These are phyloP conservation scores for Noctua fimbriata DNA, from an alignment of 2,888 invertebrate genomes.

Conservation along the genomic window DNA sequence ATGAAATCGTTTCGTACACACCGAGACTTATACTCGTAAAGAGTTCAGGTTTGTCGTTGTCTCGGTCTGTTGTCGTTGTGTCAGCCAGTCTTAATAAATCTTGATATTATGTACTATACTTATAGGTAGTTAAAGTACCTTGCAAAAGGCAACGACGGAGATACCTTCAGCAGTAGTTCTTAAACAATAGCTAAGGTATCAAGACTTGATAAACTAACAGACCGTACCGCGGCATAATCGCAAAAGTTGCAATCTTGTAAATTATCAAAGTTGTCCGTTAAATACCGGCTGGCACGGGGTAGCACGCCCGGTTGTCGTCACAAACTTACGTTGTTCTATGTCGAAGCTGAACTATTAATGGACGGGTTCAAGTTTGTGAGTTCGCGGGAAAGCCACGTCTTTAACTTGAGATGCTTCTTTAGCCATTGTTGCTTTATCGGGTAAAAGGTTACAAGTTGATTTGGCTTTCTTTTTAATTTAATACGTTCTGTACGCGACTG, in stretches of 20 bases:
- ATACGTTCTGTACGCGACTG: not conserved
- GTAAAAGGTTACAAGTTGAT: conserved; percentile 1
- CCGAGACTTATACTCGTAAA: not conserved
- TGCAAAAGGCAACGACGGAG: not conserved
- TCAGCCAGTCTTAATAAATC: not conserved
- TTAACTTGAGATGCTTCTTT: conserved; percentile 32
- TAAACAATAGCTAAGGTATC: not conserved
- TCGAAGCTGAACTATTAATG: conserved; percentile 54
- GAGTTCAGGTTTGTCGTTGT: not conserved
- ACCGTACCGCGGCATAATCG: conserved; percentile 13
- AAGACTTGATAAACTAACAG: conserved; percentile 15
- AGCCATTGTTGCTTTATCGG: conserved; percentile 28
- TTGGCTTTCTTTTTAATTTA: conserved; percentile 1
- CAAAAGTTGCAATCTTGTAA: conserved; percentile 54
- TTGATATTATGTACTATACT: not conserved
- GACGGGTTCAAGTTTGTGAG: conserved; percentile 42
- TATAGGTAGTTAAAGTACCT: not conserved
- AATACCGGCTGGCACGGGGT: conserved; percentile 62
- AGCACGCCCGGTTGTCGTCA: conserved; percentile 51
- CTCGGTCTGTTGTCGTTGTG: not conserved
- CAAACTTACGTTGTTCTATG: conserved; percentile 32
- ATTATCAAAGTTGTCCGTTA: conserved; percentile 66
- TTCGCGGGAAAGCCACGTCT: conserved; percentile 24
- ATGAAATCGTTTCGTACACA: not conserved
- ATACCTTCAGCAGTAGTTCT: not conserved